Percentiles rank a stretch among this genome's conserved stretches.
Evolutionary conservation across 2,888 invertebrate species (phyloP).

Genomic region (Marasmarcha lunaedactyla): DNA sequence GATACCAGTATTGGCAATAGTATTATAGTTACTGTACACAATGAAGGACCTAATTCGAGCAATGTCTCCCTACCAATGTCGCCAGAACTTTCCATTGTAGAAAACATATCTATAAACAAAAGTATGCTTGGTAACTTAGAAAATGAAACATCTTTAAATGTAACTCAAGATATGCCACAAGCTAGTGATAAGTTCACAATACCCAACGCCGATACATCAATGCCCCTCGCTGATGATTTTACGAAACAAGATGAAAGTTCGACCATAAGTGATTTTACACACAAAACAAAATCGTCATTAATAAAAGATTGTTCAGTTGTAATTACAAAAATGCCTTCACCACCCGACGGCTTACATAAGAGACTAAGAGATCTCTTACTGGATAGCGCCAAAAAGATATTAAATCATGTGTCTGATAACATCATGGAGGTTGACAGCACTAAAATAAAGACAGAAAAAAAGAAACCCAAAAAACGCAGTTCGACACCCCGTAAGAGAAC

Average conservation of each 20-base stretch:
- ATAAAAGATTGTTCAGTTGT: conserved; percentile 29
- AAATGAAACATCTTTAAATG: conserved; percentile 27
- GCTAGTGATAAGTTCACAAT: conserved; percentile 10
- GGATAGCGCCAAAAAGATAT: conserved; percentile 45
- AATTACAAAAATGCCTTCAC: conserved; percentile 25
- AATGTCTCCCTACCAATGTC: conserved; percentile 43
- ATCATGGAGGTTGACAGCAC: conserved; percentile 15
- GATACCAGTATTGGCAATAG: neutral
- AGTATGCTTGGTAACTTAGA: conserved; percentile 22
- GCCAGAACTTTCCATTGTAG: conserved; percentile 53
- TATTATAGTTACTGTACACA: neutral
- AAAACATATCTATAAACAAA: conserved; percentile 42
- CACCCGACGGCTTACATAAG: conserved; percentile 37
- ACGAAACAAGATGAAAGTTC: conserved; percentile 6
- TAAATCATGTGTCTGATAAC: conserved; percentile 14
- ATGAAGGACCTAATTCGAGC: conserved; percentile 32
- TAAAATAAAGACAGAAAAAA: conserved; percentile 14
- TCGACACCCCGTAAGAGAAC: conserved; percentile 37
- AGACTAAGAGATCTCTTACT: conserved; percentile 38
- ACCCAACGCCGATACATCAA: conserved; percentile 34
- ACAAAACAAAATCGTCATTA: conserved; percentile 29
- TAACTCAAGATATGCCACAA: conserved; percentile 22
- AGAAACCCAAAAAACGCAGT: conserved; percentile 28
- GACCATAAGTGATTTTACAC: neutral
- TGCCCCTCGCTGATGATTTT: conserved; percentile 45